Conservation (phyloP, 1,140 invertebrate genomes). For the Teleogryllus occipitalis region DNA sequence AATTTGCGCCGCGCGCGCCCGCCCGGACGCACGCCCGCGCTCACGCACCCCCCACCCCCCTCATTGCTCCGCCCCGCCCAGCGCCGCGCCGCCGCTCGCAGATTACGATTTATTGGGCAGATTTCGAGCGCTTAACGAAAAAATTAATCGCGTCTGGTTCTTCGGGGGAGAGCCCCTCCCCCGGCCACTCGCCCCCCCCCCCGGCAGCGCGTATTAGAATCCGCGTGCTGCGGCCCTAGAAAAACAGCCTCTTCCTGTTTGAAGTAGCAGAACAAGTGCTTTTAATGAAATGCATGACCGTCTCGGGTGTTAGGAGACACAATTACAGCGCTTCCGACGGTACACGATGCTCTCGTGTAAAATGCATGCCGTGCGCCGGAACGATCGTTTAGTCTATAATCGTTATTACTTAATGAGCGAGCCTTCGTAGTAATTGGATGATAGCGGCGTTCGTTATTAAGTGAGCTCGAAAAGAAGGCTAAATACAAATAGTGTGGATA, state of each 20-base stretch:
- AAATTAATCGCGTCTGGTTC: neutral
- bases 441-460: neutral
- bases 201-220: neutral
- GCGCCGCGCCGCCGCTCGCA: neutral
- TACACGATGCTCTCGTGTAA: neutral
- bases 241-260: neutral
- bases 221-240: neutral
- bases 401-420: neutral
- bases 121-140: neutral
- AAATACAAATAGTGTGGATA: neutral
- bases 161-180: neutral
- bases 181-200: too few relatives aligned
- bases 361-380: neutral
- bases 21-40: too few relatives aligned
- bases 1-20: neutral
- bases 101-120: neutral
- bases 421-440: neutral
- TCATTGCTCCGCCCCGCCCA: neutral
- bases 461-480: neutral
- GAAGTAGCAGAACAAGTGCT: neutral
- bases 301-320: neutral
- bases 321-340: neutral
- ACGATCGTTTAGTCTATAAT: neutral
- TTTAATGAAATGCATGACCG: neutral
- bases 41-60: neutral